Percentiles rank a stretch among this genome's conserved stretches.
Evolutionary conservation across 1,140 invertebrate species (phyloP).

Genomic region (Littorina saxatilis): DNA sequence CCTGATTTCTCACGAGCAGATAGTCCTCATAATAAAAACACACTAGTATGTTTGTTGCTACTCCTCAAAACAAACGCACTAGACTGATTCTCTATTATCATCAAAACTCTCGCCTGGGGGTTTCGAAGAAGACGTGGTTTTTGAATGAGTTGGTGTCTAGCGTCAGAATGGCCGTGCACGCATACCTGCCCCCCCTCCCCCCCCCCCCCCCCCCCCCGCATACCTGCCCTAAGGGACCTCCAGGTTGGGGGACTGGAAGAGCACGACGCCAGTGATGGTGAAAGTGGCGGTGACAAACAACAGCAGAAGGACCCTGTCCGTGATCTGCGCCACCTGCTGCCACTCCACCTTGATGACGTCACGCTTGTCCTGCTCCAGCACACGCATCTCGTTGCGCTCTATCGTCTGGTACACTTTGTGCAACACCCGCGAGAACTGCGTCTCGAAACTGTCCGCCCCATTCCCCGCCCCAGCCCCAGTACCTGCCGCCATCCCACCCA

Average conservation of each 20-base stretch:
- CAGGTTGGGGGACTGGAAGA: slow-evolving; percentile 42
- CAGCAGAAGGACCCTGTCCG: slow-evolving; percentile 81
- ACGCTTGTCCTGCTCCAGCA: slow-evolving; percentile 82
- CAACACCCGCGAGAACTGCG: slow-evolving; percentile 81
- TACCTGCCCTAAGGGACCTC: no score
- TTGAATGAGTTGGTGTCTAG: no score
- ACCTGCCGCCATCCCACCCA: not conserved
- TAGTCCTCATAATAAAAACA: no score
- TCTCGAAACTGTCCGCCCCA: slow-evolving; percentile 70
- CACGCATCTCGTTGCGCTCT: slow-evolving; percentile 83
- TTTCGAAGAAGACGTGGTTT: no score
- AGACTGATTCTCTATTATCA: no score
- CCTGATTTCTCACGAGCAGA: no score
- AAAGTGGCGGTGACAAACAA: slow-evolving; percentile 76
- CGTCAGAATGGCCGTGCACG: no score
- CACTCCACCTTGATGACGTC: slow-evolving; percentile 84
- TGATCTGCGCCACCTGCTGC: slow-evolving; percentile 86
- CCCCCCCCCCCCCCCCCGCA: no score
- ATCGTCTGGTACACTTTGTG: slow-evolving; percentile 84
- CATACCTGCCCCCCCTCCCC: no score
- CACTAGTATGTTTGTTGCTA: no score
- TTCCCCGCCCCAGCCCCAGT: not conserved
- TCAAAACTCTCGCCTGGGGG: no score
- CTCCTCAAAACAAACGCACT: no score
- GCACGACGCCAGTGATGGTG: slow-evolving; percentile 51